Conservation (phyloP, 2,888 invertebrate species). For the Neoitamus cyanurus region DNA sequence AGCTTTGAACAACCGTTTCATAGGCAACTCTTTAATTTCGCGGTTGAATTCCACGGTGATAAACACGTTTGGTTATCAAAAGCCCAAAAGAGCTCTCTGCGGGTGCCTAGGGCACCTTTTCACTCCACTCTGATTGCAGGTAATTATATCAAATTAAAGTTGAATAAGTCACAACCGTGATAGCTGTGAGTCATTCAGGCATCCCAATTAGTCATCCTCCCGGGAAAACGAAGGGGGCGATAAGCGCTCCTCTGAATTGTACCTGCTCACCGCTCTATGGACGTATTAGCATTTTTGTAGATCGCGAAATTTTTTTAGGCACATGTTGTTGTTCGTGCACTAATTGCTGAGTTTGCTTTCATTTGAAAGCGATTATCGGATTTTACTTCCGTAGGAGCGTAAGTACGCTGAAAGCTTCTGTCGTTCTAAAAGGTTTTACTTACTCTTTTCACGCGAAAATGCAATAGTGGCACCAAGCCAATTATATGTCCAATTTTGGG, state of each 20-base stretch:
- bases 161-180: not conserved
- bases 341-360: not conserved
- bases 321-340: not conserved
- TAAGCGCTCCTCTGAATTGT: not conserved
- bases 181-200: not conserved
- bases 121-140: not conserved
- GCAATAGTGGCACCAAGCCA: not conserved
- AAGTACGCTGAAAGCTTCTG: not conserved
- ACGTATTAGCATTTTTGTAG: not conserved
- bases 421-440: not conserved
- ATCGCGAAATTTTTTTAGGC: not conserved
- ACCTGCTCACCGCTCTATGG: not conserved
- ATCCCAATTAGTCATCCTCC: not conserved
- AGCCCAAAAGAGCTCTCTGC: not conserved
- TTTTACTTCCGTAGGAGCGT: not conserved
- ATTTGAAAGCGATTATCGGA: not conserved
- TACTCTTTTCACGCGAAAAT: not conserved
- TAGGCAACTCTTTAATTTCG: not conserved
- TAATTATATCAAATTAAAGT: constrained; percentile 5
- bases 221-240: not conserved
- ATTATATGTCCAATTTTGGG: not conserved
- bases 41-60: constrained; percentile 5
- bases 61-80: not conserved
- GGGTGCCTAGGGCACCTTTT: constrained; percentile 1
- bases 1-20: not conserved